Evolutionary conservation across 2,113 vertebrate genomes (phyloP).

Genomic region (Paralichthys olivaceus): DNA sequence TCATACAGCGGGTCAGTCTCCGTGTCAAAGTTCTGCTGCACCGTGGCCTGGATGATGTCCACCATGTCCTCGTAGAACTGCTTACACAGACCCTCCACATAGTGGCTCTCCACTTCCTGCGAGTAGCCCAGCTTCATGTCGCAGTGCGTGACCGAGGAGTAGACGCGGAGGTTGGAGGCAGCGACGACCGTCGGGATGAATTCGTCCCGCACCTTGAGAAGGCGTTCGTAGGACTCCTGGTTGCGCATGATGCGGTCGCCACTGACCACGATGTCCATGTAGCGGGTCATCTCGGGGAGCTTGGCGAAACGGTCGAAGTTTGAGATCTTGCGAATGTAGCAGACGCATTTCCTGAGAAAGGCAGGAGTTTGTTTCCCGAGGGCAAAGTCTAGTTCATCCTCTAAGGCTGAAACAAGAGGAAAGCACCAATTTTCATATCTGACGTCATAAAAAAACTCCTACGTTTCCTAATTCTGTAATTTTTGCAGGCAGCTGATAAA

Average conservation of each 20-base stretch:
- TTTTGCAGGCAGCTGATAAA: conserved; percentile 1
- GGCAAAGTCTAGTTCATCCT: conserved; percentile 98
- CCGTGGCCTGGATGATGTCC: conserved; percentile 97
- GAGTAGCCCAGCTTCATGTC: conserved; percentile 99
- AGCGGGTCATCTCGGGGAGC: conserved; percentile 93
- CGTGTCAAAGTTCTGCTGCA: conserved; percentile 97
- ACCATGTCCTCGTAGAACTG: conserved; percentile 99
- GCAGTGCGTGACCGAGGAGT: conserved; percentile 97
- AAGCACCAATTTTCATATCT: not conserved
- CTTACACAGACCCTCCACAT: conserved; percentile 97
- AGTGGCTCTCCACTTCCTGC: conserved; percentile 95
- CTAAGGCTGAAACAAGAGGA: conserved; percentile 85
- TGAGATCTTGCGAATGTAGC: conserved; percentile 98
- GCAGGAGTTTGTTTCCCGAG: conserved; percentile 97
- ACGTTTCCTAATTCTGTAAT: not conserved
- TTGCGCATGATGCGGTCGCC: conserved; percentile 89
- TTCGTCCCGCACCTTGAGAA: conserved; percentile 95
- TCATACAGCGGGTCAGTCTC: conserved; percentile 94
- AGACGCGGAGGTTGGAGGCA: conserved; percentile 95
- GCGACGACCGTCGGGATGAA: conserved; percentile 97
- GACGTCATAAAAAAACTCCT: not conserved
- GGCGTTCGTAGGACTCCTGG: conserved; percentile 93
- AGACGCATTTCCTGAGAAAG: conserved; percentile 98
- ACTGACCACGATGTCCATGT: conserved; percentile 91
- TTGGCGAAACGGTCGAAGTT: conserved; percentile 97